Evolutionary conservation across 2,113 vertebrate species (phyloP).

Genomic region (Pteropus alecto): DNA sequence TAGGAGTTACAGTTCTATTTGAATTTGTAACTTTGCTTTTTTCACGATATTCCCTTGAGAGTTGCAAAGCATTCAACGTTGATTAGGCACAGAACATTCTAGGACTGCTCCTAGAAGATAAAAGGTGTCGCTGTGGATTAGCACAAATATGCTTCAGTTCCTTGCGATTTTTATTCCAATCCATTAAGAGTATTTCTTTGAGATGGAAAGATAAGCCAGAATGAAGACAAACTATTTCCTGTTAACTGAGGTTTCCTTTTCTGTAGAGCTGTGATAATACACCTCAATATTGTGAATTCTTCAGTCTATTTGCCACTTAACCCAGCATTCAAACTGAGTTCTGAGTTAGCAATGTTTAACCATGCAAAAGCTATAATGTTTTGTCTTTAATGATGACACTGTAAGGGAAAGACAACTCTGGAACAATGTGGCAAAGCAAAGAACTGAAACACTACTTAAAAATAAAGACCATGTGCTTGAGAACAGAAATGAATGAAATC

Average conservation of each 20-base stretch:
- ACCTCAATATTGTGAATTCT: neutral
- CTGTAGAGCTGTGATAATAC: neutral
- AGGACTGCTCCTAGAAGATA: neutral
- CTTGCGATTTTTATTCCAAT: neutral
- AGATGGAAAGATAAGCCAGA: neutral
- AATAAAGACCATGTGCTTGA: neutral
- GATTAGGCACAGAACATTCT: slow-evolving; percentile 37
- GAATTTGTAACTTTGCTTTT: slow-evolving; percentile 7
- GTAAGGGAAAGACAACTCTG: neutral
- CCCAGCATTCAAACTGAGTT: neutral
- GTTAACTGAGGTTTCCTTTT: neutral
- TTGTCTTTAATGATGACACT: neutral
- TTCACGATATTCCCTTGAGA: neutral
- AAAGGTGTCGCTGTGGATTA: neutral
- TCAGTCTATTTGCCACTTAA: neutral
- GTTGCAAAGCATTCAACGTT: neutral
- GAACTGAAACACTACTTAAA: neutral
- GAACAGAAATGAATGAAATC: slow-evolving; percentile 24
- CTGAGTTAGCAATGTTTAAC: neutral
- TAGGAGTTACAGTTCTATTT: neutral
- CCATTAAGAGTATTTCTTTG: neutral
- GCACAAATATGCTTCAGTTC: neutral
- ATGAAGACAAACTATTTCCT: neutral
- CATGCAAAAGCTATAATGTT: neutral
- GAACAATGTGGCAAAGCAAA: slow-evolving; percentile 53